Conservation (phyloP, 35 echinoderm and acorn worm genomes). For the Heliocidaris tuberculata region DNA sequence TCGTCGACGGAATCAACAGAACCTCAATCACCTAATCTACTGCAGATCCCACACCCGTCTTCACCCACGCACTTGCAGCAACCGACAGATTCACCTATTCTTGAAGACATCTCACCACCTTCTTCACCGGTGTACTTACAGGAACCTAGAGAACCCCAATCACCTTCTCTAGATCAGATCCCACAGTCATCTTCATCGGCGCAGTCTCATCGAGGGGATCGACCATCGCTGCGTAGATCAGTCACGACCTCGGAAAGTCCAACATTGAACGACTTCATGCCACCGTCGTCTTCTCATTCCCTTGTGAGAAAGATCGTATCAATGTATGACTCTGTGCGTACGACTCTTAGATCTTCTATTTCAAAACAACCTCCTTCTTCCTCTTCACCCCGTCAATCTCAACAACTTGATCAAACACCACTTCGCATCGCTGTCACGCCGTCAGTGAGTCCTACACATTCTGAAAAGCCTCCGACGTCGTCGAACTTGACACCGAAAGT, state of each 20-base stretch:
- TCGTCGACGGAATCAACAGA: background rate
- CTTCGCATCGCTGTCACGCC: background rate
- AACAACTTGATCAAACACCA: background rate
- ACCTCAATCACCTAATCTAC: background rate
- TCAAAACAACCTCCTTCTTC: background rate
- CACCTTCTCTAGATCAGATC: background rate
- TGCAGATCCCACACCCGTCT: no score
- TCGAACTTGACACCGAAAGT: background rate
- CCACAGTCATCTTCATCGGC: background rate
- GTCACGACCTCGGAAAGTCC: background rate
- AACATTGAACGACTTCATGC: background rate
- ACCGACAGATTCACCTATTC: no score
- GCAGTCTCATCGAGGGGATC: background rate
- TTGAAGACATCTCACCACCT: background rate
- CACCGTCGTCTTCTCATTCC: background rate
- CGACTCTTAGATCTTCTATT: background rate
- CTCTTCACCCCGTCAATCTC: background rate
- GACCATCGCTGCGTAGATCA: background rate
- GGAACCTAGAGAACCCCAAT: background rate
- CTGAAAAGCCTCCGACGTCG: background rate
- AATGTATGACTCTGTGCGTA: background rate
- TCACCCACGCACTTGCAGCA: no score
- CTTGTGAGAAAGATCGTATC: background rate
- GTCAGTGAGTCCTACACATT: background rate
- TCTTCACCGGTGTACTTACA: background rate